A percentile compares a stretch with the other conserved stretches of the same genome.
These are phyloP conservation scores for Lepidurus apus DNA, from an alignment of 1,140 invertebrate species.

Conservation along the genomic window DNA sequence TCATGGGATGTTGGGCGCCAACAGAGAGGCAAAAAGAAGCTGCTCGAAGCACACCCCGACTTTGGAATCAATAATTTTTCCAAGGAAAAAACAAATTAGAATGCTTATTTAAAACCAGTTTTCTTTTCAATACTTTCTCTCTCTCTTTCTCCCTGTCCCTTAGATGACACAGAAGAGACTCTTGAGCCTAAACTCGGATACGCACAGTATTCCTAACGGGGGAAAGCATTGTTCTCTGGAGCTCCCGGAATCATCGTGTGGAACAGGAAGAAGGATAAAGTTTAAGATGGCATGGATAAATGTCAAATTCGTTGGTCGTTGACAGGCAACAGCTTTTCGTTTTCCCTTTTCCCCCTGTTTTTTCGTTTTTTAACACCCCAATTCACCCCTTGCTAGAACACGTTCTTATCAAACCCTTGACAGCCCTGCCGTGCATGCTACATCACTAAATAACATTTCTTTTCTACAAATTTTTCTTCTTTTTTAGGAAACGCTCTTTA, in stretches of 20 bases:
- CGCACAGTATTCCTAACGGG: neutral
- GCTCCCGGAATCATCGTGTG: neutral
- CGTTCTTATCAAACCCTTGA: neutral
- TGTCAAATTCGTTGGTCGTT: constrained; percentile 3
- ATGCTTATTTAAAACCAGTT: neutral
- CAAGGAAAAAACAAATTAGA: neutral
- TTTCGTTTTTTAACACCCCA: neutral
- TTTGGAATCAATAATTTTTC: constrained; percentile 1
- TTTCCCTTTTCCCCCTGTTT: neutral
- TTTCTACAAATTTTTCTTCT: neutral
- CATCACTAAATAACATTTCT: neutral
- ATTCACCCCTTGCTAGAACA: neutral
- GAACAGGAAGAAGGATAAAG: neutral
- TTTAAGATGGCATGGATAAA: constrained; percentile 1
- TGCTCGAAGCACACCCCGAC: neutral
- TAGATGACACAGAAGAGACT: neutral
- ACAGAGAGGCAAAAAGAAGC: neutral
- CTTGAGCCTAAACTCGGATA: neutral
- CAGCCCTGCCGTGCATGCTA: neutral
- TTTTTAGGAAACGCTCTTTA: neutral
- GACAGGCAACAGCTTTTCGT: constrained; percentile 18
- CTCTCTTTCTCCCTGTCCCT: neutral
- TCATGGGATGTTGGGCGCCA: neutral
- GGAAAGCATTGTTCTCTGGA: neutral
- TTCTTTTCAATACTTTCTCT: neutral